Conservation (phyloP, 2,113 vertebrate species). For the Canis aureus region DNA sequence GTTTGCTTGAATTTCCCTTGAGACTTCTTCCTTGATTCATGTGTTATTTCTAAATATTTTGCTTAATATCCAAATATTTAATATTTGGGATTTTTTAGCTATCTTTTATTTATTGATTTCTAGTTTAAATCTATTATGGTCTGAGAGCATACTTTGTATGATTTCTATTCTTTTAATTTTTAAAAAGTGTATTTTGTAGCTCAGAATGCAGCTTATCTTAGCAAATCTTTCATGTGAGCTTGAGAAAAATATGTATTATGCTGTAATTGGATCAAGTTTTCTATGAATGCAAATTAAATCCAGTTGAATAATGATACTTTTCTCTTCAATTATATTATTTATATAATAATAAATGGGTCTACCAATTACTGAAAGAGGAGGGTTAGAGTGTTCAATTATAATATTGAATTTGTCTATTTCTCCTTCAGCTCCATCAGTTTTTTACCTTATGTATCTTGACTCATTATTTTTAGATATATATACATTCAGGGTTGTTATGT, state of each 20-base stretch:
- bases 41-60: neutral
- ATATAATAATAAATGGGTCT: neutral
- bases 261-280: neutral
- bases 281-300: neutral
- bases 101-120: neutral
- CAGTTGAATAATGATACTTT: neutral
- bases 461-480: neutral
- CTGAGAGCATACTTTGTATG: neutral
- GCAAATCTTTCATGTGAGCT: neutral
- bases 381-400: neutral
- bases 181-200: neutral
- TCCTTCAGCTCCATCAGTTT: neutral
- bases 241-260: neutral
- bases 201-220: neutral
- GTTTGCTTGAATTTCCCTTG: neutral
- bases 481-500: neutral
- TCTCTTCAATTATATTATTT: neutral
- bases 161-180: neutral
- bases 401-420: neutral
- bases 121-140: neutral
- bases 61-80: neutral
- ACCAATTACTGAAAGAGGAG: neutral
- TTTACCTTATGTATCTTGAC: neutral
- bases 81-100: neutral
- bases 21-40: neutral